Conservation (phyloP, 2,888 invertebrate genomes). For the Nezara viridula region DNA sequence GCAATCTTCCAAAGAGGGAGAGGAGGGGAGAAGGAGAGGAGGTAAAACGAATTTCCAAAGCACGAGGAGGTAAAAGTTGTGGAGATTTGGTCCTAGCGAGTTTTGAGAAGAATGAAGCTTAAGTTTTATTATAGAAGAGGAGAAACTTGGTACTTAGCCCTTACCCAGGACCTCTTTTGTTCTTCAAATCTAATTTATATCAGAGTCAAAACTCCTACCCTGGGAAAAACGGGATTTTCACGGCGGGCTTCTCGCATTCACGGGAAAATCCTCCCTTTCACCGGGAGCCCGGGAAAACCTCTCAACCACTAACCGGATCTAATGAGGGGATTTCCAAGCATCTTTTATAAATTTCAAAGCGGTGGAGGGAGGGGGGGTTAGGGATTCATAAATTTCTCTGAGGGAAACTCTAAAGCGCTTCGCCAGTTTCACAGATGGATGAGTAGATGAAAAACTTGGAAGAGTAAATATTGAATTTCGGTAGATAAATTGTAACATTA, state of each 20-base stretch:
- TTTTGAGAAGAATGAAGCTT: conserved; percentile 59
- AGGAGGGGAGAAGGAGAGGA: background rate
- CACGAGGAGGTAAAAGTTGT: conserved; percentile 49
- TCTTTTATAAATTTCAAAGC: conserved; percentile 47
- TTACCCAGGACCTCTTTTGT: conserved; percentile 53
- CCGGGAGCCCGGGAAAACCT: conserved; percentile 45
- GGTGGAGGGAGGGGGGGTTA: background rate
- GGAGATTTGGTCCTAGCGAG: conserved; percentile 52
- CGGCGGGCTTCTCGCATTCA: conserved; percentile 57
- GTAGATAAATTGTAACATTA: background rate
- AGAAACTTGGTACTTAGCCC: conserved; percentile 59
- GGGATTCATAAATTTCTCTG: conserved; percentile 10
- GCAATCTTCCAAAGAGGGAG: background rate
- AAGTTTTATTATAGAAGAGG: conserved; percentile 58
- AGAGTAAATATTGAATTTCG: background rate
- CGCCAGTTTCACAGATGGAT: background rate
- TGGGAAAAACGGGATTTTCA: conserved; percentile 59
- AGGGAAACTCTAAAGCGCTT: background rate
- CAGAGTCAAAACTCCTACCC: conserved; percentile 59
- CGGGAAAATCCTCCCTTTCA: conserved; percentile 58
- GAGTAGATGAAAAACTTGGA: background rate
- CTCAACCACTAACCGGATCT: conserved; percentile 48
- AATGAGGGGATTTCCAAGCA: conserved; percentile 45
- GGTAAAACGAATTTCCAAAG: conserved; percentile 52
- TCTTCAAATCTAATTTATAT: conserved; percentile 61